Base-by-base conservation (phyloP, 2,888 invertebrate genomes). In the Furcula furcula region DNA sequence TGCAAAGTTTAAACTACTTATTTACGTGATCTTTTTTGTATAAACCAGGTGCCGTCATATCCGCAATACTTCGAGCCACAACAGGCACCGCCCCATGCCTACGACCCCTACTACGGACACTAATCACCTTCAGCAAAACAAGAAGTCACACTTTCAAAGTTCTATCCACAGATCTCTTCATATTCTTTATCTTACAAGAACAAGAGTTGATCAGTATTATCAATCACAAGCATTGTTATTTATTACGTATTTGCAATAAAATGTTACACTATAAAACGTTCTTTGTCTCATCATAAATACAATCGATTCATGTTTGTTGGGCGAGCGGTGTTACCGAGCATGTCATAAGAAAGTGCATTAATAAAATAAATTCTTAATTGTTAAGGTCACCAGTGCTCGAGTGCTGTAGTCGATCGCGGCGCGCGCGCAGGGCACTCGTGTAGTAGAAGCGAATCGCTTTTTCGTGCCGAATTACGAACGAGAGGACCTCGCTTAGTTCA, bases 301-400 rank as follows among this genome's bases (percentile, higher is more conserved):
- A 51, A 40, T 36, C 46, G 52, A 49, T 44, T 42, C 37, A 50
- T 55, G 51, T 56, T 56, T 52, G 53, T 48, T 43, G 47, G 49
- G 48, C 57, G 51, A 50, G 55, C 40, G 52, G 60, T 54, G 57
- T 61, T 60, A 54, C 49, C 48, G 43, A 43, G 48, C 53, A 69
- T 77, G 78, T 81, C 75, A 79, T 71, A 83, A 83, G 87, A 87
- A 86, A 87, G 86, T 87, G 83, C 79, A 84, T 80, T 83, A 82
- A 81, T 86, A 83, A 78, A 83, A 84, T 79, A 81, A 82, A 81
- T 79, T 72, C 62, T 79, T 86, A 85, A 86, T 86, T 81, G 81
- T 76, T 81, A 87, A 87, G 87, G 87, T 86, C 87, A 79, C 64
- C 58, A 62, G 71, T 66, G 65, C 62, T 67, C 65, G 73, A 67